A percentile compares a stretch with the other conserved stretches of the same genome.
Conservation (phyloP, 2,113 vertebrate genomes). For the Elgaria multicarinata region DNA sequence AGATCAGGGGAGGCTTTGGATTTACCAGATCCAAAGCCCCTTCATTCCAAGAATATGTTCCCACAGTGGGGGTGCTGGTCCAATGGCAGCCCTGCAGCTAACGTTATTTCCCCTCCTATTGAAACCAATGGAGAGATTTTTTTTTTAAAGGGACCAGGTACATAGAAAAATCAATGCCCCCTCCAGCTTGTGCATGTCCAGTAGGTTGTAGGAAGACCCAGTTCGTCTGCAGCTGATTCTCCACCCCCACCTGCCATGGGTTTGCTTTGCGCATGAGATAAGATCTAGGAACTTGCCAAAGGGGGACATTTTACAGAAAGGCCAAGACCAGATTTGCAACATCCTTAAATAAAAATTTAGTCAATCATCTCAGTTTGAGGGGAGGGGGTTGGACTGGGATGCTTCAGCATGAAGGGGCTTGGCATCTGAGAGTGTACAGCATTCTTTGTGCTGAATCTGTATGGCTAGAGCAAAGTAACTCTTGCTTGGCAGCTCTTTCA, state of each 20-base stretch:
- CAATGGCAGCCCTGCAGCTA: too few species aligned
- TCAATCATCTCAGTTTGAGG: neutral
- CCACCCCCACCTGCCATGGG: neutral
- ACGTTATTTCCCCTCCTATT: neutral
- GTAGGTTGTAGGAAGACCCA: neutral
- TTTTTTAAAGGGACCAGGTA: neutral
- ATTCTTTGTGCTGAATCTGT: constrained; percentile 53
- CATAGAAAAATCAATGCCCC: neutral
- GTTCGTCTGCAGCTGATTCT: neutral
- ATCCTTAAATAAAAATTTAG: neutral
- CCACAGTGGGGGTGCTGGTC: too few species aligned
- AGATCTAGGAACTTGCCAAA: neutral
- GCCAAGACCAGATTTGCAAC: neutral
- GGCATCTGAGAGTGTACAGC: constrained; percentile 44
- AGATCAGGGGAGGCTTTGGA: too few species aligned
- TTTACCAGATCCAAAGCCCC: too few species aligned
- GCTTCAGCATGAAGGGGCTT: constrained; percentile 29
- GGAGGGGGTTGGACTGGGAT: neutral
- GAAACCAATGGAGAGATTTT: neutral
- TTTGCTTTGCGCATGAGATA: neutral
- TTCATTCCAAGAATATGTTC: too few species aligned
- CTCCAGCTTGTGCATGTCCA: neutral
- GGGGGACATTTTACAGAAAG: neutral
- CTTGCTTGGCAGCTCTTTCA: constrained; percentile 31
- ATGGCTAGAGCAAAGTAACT: constrained; percentile 48